Percentiles rank a stretch among this genome's conserved stretches.
phyloP scores from a whole-genome alignment of 1,140 invertebrate species.

The Zaprionus tsacasi region DNA sequence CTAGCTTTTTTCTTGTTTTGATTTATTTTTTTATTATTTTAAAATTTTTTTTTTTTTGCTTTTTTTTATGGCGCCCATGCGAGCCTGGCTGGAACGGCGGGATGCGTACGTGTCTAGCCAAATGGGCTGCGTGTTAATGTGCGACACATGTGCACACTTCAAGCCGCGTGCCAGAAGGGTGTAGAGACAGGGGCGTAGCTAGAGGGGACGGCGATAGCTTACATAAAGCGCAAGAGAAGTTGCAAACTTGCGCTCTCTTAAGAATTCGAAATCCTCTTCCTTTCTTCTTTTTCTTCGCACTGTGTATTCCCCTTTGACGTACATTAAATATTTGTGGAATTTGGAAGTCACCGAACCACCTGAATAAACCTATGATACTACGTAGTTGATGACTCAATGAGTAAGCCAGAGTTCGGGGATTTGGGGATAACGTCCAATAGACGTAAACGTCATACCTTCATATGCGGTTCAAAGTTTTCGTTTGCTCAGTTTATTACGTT shows the following conservation, averaged over 20 bases:
- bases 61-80: not conserved
- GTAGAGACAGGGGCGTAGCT: not conserved
- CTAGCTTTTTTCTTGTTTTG: too few relatives aligned
- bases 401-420: constrained; percentile 10
- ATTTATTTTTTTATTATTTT: too few relatives aligned
- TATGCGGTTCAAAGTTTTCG: not conserved
- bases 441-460: not conserved
- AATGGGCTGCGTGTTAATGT: constrained; percentile 48
- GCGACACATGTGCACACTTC: constrained; percentile 61
- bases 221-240: not conserved
- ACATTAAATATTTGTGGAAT: constrained; percentile 13
- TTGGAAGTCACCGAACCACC: constrained; percentile 32
- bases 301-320: constrained; percentile 29
- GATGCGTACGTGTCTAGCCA: constrained; percentile 45
- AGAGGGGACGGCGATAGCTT: not conserved
- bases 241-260: not conserved
- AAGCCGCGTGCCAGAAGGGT: too few relatives aligned
- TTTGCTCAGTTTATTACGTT: not conserved
- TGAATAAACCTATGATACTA: not conserved
- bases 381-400: constrained; percentile 17
- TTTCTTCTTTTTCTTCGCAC: not conserved
- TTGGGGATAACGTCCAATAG: not conserved
- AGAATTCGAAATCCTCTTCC: too few relatives aligned
- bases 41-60: not conserved
- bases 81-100: not conserved